phyloP scores from a whole-genome alignment of 2,888 invertebrate genomes.

The Phrixothrix hirtus region DNA sequence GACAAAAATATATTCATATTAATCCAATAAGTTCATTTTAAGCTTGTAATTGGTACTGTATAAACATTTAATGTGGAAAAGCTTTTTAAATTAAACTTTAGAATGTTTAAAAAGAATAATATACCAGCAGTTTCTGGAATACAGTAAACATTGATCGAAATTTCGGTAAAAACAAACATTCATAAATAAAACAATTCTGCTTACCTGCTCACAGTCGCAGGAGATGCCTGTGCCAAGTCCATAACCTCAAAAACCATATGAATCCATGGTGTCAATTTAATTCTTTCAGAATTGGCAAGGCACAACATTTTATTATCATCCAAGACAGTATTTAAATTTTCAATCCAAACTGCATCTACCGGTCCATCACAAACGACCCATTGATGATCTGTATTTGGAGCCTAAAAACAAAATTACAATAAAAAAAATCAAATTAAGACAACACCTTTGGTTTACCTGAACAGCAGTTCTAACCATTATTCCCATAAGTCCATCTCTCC shows the following conservation, averaged over 20 bases:
- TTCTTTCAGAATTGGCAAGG: constrained; percentile 87
- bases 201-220: constrained; percentile 79
- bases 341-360: constrained; percentile 93
- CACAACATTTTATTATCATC: constrained; percentile 95
- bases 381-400: constrained; percentile 75
- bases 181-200: no score
- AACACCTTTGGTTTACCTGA: constrained; percentile 57
- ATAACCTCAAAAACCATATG: constrained; percentile 89
- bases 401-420: no score
- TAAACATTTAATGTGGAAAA: no score
- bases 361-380: constrained; percentile 93
- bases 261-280: constrained; percentile 85
- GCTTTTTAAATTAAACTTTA: no score
- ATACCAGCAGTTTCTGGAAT: no score
- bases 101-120: constrained; percentile 1
- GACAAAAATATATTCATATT: no score
- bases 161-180: no score
- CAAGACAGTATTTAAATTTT: constrained; percentile 89
- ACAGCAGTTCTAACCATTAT: constrained; percentile 66
- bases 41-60: no score
- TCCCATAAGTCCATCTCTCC: constrained; percentile 87
- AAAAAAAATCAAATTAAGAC: no score
- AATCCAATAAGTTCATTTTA: no score
- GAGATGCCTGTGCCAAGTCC: constrained; percentile 86
- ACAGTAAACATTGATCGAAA: no score